phyloP scores from a whole-genome alignment of 2,113 vertebrate species.

The Brachirus orientalis region DNA sequence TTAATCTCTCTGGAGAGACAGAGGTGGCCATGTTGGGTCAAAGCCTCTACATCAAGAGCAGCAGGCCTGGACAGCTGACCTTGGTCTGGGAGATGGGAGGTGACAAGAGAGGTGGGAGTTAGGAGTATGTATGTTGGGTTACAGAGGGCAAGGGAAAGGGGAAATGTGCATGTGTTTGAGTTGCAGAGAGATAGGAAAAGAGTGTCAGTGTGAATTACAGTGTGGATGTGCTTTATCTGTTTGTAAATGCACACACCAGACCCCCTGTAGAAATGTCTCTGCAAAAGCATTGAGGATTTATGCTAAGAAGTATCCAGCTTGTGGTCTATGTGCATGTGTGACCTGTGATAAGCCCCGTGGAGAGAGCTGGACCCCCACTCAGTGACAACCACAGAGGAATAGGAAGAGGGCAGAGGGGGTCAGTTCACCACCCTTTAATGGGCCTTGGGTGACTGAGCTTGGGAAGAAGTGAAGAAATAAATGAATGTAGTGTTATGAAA shows the following conservation, averaged over 20 bases:
- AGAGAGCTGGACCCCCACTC: slow-evolving; percentile 87
- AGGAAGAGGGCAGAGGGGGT: slow-evolving; percentile 87
- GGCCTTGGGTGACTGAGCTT: slow-evolving; percentile 32
- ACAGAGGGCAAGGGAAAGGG: slow-evolving; percentile 75
- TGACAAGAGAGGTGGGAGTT: slow-evolving; percentile 81
- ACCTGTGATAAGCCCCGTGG: slow-evolving; percentile 90
- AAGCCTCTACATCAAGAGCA: slow-evolving; percentile 79
- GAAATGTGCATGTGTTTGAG: slow-evolving; percentile 62
- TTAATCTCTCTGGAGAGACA: slow-evolving; percentile 82
- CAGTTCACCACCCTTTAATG: slow-evolving; percentile 40
- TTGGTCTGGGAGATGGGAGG: slow-evolving; percentile 82
- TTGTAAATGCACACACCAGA: slow-evolving; percentile 69
- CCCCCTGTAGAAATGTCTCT: slow-evolving; percentile 70
- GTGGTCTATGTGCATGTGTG: slow-evolving; percentile 48
- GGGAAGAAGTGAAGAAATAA: slow-evolving; percentile 24
- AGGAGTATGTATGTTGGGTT: slow-evolving; percentile 73
- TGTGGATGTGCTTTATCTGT: slow-evolving; percentile 64
- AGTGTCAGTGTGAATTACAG: slow-evolving; percentile 55
- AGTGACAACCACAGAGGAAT: slow-evolving; percentile 90
- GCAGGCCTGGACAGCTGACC: slow-evolving; percentile 80
- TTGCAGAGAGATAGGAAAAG: slow-evolving; percentile 67
- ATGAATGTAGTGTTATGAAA: slow-evolving; percentile 27
- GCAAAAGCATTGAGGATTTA: slow-evolving; percentile 61
- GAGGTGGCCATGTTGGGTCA: slow-evolving; percentile 81
- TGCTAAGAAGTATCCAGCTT: slow-evolving; percentile 71